These are phyloP conservation scores for Scytalopus superciliaris DNA, from an alignment of 2,113 vertebrate species.

Conservation along the genomic window DNA sequence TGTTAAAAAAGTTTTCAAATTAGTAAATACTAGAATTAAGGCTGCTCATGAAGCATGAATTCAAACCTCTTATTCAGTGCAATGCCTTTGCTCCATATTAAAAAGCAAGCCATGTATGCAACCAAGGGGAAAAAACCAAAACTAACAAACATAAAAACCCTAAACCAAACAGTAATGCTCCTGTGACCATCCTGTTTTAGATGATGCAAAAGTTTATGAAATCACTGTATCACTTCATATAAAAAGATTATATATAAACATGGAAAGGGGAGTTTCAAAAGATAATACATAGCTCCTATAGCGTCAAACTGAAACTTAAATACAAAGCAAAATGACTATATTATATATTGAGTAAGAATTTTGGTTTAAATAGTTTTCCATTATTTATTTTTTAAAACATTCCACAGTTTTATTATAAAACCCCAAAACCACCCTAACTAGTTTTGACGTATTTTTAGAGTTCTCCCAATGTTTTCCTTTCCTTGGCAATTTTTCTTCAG, in stretches of 20 bases:
- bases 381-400: slow-evolving; percentile 26
- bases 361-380: neutral
- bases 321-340: neutral
- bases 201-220: neutral
- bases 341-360: neutral
- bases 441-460: slow-evolving; percentile 7
- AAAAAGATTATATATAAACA: neutral
- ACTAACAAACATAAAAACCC: rapidly evolving
- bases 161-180: neutral
- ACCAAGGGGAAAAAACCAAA: neutral
- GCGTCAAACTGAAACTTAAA: neutral
- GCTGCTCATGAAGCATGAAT: neutral
- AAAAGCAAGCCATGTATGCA: neutral
- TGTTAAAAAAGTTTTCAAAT: neutral
- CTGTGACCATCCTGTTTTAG: neutral
- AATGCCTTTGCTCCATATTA: neutral
- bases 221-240: neutral
- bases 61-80: neutral
- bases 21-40: neutral
- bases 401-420: neutral
- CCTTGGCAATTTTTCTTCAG: neutral
- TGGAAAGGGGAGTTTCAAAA: neutral
- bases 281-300: neutral
- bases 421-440: neutral
- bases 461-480: neutral